Base-by-base conservation (phyloP, 2,797 vertebrate genomes). In the Todus mexicanus region DNA sequence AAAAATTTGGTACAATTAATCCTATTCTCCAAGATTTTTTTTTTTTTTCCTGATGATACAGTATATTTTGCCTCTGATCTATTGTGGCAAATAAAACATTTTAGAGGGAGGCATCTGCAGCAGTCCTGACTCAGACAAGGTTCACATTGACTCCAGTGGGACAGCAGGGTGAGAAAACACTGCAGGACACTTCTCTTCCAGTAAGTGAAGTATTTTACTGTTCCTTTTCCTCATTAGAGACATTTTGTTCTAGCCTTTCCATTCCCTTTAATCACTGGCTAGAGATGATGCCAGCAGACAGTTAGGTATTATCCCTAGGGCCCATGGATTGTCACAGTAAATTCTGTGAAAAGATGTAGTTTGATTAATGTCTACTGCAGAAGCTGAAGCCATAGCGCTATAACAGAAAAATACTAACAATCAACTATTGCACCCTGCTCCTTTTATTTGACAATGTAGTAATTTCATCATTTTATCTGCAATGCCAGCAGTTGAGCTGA, bases 231-330 rank as follows among this genome's bases (percentile, higher is more conserved):
- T 93, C 48, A 50, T 76, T 88, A 78, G 56, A 78, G 73, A 79
- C 64, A 61, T 79, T 94, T 89, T 85, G 70, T 94, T 82, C 70
- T 90, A 68, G 31, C 51, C 51, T 92, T 94, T 94, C 78, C 60
- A 51, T 59, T 80, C 45, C n/a, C 57, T 95, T 91, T 94, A 94
- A 77, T 95, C 65, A 64, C 57, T 77, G 61, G 51, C 65, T 91
- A 26, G 74, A 78, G 76, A 59, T 75, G 65, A 94, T 92, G 68
- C 70, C 83, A 95, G 70, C 66, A 80, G 92, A 94, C 89, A 93
- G 89, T 78, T 83, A 33, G 37, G 26, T 72, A 63, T 91, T 95
- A 79, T 87, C 81, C 61, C 29, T 63, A 63, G 81, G 90, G 85
- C 54, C 45, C n/a, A 10, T 51, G 69, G 59, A 38, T 74, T 93